Percentiles rank a stretch among this genome's conserved stretches.
These are phyloP conservation scores for Phthorimaea operculella DNA, from an alignment of 1,140 invertebrate genomes.

Conservation along the genomic window DNA sequence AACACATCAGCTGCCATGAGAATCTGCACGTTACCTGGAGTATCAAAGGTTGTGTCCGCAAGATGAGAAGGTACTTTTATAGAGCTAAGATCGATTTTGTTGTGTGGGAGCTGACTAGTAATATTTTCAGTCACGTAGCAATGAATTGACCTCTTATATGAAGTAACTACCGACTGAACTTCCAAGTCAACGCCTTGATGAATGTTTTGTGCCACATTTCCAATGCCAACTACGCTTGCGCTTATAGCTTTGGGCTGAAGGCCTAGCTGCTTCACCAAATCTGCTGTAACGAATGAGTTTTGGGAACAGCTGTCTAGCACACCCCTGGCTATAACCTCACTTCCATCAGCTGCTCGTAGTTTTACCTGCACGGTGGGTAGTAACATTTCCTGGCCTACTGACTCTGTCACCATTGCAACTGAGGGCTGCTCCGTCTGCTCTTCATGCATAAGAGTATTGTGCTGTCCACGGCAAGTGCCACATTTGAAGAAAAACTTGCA, in stretches of 20 bases:
- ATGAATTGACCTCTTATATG: conserved; percentile 1
- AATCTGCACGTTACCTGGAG: conserved; percentile 8
- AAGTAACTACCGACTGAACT: conserved; percentile 1
- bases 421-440: not conserved
- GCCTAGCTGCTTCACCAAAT: not conserved
- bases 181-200: conserved; percentile 1
- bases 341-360: conserved; percentile 3
- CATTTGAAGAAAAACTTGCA: conserved; percentile 10
- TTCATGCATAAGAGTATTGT: conserved; percentile 8
- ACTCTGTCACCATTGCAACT: not conserved
- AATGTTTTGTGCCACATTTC: not conserved
- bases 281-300: not conserved
- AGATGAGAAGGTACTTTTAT: not conserved
- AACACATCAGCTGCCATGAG: conserved; percentile 11
- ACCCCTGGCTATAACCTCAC: not conserved
- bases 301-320: not conserved
- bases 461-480: not conserved
- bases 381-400: not conserved
- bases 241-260: not conserved
- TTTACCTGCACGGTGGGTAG: conserved; percentile 3
- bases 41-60: not conserved
- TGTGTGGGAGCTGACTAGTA: conserved; percentile 10
- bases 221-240: conserved; percentile 1
- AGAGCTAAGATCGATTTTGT: not conserved
- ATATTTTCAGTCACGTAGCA: conserved; percentile 10